Evolutionary conservation across 2,888 invertebrate genomes (phyloP).

Genomic region (Standfussiana lucernea): DNA sequence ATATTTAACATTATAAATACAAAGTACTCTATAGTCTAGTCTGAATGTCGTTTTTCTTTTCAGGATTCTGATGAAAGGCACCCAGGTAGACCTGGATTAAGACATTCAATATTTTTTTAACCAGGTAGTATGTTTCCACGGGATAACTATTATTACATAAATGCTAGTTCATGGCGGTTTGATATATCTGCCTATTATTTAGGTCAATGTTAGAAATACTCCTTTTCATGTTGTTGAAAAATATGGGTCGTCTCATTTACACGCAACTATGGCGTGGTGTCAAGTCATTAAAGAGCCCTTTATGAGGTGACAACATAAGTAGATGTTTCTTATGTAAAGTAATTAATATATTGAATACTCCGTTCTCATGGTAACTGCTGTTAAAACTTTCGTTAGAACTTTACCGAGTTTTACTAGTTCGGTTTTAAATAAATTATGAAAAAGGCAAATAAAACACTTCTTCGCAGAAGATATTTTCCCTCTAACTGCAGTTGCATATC

Average conservation of each 20-base stretch:
- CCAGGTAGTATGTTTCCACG: too few relatives aligned
- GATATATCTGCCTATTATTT: background rate
- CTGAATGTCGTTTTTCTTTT: too few relatives aligned
- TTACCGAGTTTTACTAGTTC: background rate
- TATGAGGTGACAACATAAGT: constrained; percentile 39
- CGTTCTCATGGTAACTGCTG: background rate
- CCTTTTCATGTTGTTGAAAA: constrained; percentile 15
- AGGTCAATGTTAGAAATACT: background rate
- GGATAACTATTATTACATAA: too few relatives aligned
- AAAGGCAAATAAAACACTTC: background rate
- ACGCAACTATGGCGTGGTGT: constrained; percentile 30
- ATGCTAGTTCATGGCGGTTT: background rate
- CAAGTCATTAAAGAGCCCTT: constrained; percentile 30
- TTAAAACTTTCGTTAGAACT: background rate
- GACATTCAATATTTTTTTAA: too few relatives aligned
- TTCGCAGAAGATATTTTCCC: background rate
- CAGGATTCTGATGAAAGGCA: too few relatives aligned
- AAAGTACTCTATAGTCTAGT: too few relatives aligned
- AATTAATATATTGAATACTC: constrained; percentile 20
- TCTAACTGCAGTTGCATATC: background rate
- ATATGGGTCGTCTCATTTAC: constrained; percentile 19
- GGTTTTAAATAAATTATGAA: background rate
- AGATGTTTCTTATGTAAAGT: background rate
- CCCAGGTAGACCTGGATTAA: too few relatives aligned
- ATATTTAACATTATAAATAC: too few relatives aligned